phyloP scores from a whole-genome alignment of 1,140 invertebrate species.

The Orchestia grillus region DNA sequence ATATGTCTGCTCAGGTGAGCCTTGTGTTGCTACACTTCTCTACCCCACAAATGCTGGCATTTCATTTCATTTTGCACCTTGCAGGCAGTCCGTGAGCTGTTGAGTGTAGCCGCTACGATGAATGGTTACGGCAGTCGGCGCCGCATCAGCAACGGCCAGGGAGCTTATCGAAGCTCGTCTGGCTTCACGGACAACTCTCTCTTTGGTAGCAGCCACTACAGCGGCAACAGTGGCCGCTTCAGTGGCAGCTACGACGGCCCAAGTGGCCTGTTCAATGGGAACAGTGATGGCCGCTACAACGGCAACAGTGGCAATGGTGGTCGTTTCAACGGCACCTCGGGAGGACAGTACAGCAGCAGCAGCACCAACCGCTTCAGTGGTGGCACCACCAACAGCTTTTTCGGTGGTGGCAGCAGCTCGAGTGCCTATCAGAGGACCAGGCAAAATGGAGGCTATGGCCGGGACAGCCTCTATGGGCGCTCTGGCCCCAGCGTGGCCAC shows the following conservation, averaged over 20 bases:
- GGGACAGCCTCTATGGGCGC: not conserved
- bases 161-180: not conserved
- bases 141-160: not conserved
- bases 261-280: not conserved
- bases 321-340: not conserved
- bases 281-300: slow-evolving; percentile 9
- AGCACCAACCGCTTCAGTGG: not conserved
- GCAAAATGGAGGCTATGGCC: not conserved
- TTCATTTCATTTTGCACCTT: too few species aligned
- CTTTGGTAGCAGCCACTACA: not conserved
- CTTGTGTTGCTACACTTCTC: too few species aligned
- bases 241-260: not conserved
- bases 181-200: not conserved
- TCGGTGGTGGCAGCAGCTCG: not conserved
- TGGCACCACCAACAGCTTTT: not conserved
- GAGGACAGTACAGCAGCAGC: not conserved
- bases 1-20: too few species aligned
- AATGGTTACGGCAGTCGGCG: not conserved
- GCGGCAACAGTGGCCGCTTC: not conserved
- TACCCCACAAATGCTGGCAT: not conserved
- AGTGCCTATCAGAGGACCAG: not conserved
- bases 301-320: not conserved
- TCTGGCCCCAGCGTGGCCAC: not conserved
- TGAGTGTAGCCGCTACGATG: not conserved
- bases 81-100: not conserved